Conservation (phyloP, 2,888 invertebrate genomes). For the Branchipolynoe longqiensis region DNA sequence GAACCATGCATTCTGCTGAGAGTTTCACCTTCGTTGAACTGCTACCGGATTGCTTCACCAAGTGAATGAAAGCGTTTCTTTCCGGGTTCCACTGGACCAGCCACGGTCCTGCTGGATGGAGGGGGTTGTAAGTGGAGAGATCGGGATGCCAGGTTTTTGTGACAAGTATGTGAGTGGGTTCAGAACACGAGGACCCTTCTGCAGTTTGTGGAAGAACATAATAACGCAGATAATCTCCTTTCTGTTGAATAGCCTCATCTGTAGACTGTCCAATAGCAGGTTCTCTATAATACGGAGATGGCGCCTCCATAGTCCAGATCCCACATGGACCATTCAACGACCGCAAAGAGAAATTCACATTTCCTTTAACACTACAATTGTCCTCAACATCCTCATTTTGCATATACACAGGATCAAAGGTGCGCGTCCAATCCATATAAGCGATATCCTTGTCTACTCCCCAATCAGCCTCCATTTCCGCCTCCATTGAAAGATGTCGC, state of each 20-base stretch:
- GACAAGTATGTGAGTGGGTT: background rate
- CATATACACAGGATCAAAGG: constrained; percentile 32
- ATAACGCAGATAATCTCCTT: background rate
- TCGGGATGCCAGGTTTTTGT: background rate
- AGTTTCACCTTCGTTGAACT: background rate
- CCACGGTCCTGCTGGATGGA: constrained; percentile 2
- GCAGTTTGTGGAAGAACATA: background rate
- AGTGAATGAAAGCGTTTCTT: constrained; percentile 1
- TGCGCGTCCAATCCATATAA: background rate
- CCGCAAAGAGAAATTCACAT: background rate
- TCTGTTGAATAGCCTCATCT: background rate
- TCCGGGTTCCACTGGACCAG: background rate
- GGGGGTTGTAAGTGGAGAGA: background rate
- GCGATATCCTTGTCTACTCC: background rate
- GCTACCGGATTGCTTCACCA: background rate
- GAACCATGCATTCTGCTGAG: background rate
- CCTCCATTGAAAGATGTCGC: background rate
- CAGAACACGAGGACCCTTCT: background rate
- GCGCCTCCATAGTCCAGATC: too few relatives aligned
- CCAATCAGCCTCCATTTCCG: too few relatives aligned
- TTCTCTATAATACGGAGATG: background rate
- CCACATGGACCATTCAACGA: constrained; percentile 33
- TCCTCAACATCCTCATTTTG: too few relatives aligned
- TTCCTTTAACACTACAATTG: constrained; percentile 7
- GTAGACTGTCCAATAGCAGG: background rate